Evolutionary conservation across 2,113 vertebrate genomes (phyloP), one percentile per base, ranked within the genome.

Genomic region (Takifugu flavidus): DNA sequence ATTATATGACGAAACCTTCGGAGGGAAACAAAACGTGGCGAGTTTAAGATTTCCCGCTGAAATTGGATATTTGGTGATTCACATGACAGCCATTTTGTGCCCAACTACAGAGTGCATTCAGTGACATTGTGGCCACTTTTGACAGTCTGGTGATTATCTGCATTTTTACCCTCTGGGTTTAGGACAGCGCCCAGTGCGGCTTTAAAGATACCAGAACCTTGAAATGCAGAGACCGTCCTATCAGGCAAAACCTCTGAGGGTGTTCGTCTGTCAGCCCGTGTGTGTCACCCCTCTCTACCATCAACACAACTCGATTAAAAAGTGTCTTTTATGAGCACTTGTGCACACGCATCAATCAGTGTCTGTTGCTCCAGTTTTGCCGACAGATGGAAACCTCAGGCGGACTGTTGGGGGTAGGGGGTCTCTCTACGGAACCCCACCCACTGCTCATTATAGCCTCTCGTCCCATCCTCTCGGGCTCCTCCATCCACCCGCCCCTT

Each of bases 361-460:
- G 31, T 72, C 62, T 74, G 76, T 78, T 76, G 79, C 64, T 59
- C 56, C 70, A 43, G 62, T 76, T 75, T 79, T 76, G 78, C 75
- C 20, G 71, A 84, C 85, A 86, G 86, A 87, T 87, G 85, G 86
- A 84, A 82, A 84, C 87, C 81, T 87, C 72, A 70, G 84, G 84
- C 84, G 68, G 74, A 70, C 54, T 13, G 69, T 84, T 63, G 74
- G 76, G 72, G 74, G 80, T 85, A 72, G 74, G 76, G 72, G 74
- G 80, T 85, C 74, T 80, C 50, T 62, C 65, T 83, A 79, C 82
- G 82, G 69, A 85, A 83, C 70, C 77, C 59, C 51, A 56, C 56
- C 58, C 57, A 49, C 25, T 53, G 1, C 51, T 43, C 51, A 25
- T 28, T n/a, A 4, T 8, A 43, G 25, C 45, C 3, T 27, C 47